Evolutionary conservation across 2,113 vertebrate genomes (phyloP), one percentile per base, ranked within the genome.

Genomic region (Callipepla squamata): DNA sequence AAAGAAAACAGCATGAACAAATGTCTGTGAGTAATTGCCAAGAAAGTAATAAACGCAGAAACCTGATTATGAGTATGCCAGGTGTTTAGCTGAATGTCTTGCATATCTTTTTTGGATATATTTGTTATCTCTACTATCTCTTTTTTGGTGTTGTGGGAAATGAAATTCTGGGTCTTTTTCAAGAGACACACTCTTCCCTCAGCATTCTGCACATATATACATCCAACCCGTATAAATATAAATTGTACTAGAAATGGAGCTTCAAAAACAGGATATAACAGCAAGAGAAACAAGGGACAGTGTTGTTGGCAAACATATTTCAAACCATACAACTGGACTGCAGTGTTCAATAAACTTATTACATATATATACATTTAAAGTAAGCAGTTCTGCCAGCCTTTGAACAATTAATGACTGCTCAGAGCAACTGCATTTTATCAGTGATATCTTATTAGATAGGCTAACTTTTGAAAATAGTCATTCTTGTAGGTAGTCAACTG

Each of bases 331-430:
- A 26, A 63, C 13, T 72, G 62, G 50, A 87, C 80, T 84, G 19
- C 12, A 94, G 66, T 78, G 48, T 87, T 67, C 47, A 74, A 2
- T 82, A 92, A 94, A 91, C 74, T 68, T 91, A 58, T 96, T 92
- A 80, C 44, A 93, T 67, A 78, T 62, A 74, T 57, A 45, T 51
- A 55, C 9, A 18, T 69, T 86, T 66, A 32, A 88, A 85, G 34
- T 97, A 74, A 90, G 84, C 84, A 93, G 25, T 86, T 97, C 87
- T 77, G 73, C 20, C 63, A 93, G 11, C 61, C 80, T 77, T 80
- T 25, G 45, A 59, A 89, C 6, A 72, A 53, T 22, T 85, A 89
- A 74, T 53, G 91, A 57, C 36, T 72, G 65, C 69, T 79, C 42
- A 87, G 73, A 84, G 26, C 14, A 89, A 57, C 25, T 84, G 13